phyloP scores from a whole-genome alignment of 1,140 invertebrate species.

The Eubasilissa regina region DNA sequence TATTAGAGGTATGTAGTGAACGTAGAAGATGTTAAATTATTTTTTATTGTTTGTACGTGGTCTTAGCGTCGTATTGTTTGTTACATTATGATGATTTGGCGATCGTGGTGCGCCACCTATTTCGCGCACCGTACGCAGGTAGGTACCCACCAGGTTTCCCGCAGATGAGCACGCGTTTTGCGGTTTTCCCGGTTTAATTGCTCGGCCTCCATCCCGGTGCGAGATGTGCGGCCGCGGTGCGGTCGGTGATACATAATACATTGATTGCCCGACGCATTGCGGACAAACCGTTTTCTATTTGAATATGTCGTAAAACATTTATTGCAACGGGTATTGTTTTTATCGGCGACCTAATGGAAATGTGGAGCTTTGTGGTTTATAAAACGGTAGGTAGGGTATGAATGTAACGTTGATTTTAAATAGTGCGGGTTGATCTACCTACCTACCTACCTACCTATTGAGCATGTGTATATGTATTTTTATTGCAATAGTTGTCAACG shows the following conservation, averaged over 20 bases:
- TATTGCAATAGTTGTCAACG: too few species aligned
- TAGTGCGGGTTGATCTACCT: too few species aligned
- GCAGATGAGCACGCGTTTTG: constrained; percentile 32
- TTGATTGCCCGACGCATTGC: neutral
- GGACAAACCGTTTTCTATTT: constrained; percentile 22
- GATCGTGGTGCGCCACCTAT: neutral
- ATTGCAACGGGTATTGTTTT: neutral
- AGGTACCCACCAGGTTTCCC: neutral
- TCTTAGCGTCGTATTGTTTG: too few species aligned
- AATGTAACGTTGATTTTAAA: neutral
- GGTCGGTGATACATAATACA: constrained; percentile 11
- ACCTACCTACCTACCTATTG: too few species aligned
- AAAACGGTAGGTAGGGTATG: neutral
- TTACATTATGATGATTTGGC: neutral
- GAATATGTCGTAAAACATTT: constrained; percentile 18
- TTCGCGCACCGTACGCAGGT: too few species aligned
- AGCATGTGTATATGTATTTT: too few species aligned
- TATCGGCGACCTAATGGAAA: neutral
- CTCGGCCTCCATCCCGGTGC: neutral
- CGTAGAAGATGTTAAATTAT: too few species aligned
- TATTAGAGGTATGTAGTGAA: too few species aligned
- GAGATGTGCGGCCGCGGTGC: neutral
- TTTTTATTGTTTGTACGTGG: too few species aligned
- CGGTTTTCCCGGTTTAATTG: constrained; percentile 33
- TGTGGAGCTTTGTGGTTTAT: constrained; percentile 1